Base-by-base conservation (phyloP, 2,113 vertebrate species). In the Fulica atra region DNA sequence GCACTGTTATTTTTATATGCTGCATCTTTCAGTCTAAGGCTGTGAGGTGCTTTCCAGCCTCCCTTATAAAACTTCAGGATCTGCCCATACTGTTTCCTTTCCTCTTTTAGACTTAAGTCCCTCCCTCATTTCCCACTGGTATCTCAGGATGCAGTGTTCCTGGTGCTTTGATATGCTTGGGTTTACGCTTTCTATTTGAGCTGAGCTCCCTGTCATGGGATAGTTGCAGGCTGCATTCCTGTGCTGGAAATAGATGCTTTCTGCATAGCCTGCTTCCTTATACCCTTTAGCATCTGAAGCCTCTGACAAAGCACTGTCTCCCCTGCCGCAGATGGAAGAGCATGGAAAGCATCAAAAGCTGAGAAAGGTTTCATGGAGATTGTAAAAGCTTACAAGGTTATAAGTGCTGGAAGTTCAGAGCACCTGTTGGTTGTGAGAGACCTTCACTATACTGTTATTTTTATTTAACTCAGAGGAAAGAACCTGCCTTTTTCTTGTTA, bases 211-310 rank as follows among this genome's bases (percentile, higher is more conserved):
- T 89, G 95, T 94, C 96, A 94, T 94, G 93, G 82, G 95, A 94
- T 96, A 96, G 92, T 96, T 94, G 66, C 81, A 93, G 81, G 71
- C 87, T 51, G 6, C 93, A 92, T 97, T 96, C 95, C 86, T 85
- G 82, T 94, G 88, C 95, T 94, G 90, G 81, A 95, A 96, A 95
- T 91, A 97, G 95, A 96, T 76, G 57, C 92, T 96, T 95, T 92
- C 84, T 93, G 44, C 88, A 88, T 97, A 97, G 91, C 92, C 88
- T 88, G 61, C 85, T 95, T 96, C 89, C 92, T 89, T 89, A 84
- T 74, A 93, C 70, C 81, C 91, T 88, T 80, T 60, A 96, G 91
- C 76, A 91, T 93, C 78, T 89, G 40, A 88, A 92, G 88, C 88
- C 74, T 91, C 81, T 51, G 57, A 61, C 89, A 85, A 54, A 92